Percentiles rank a stretch among this genome's conserved stretches.
phyloP scores from a whole-genome alignment of 2,888 invertebrate species.

The Carcina quercana region DNA sequence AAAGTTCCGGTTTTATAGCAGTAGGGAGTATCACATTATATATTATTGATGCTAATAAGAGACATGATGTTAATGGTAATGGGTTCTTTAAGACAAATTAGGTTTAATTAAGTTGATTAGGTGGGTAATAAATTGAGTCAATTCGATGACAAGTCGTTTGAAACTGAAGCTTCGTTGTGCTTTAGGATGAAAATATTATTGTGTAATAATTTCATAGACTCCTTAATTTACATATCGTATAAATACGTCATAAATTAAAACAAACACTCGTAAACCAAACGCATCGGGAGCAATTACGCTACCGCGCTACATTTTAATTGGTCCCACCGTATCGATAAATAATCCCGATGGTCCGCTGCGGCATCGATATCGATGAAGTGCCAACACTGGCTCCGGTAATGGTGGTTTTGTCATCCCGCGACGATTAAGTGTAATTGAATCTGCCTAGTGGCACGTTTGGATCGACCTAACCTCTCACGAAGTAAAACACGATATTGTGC shows the following conservation, averaged over 20 bases:
- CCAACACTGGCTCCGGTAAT: slow-evolving; percentile 18
- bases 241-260: too few relatives aligned
- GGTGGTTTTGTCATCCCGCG: slow-evolving; percentile 45
- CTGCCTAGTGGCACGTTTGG: slow-evolving; percentile 37
- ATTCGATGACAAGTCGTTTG: too few relatives aligned
- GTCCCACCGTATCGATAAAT: slow-evolving; percentile 7
- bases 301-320: background rate
- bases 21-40: background rate
- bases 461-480: slow-evolving; percentile 53
- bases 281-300: too few relatives aligned
- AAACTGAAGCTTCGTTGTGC: too few relatives aligned
- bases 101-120: too few relatives aligned
- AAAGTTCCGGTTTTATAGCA: slow-evolving; percentile 18
- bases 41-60: too few relatives aligned
- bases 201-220: too few relatives aligned
- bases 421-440: slow-evolving; percentile 56
- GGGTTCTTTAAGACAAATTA: too few relatives aligned
- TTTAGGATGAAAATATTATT: too few relatives aligned
- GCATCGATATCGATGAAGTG: slow-evolving; percentile 10
- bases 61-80: too few relatives aligned
- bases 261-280: too few relatives aligned
- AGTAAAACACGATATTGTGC: slow-evolving; percentile 37
- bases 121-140: too few relatives aligned
- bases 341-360: slow-evolving; percentile 5
- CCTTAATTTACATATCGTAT: background rate